A percentile compares a stretch with the other conserved stretches of the same genome.
phyloP scores from a whole-genome alignment of 2,113 vertebrate genomes.

The Colaptes auratus region DNA sequence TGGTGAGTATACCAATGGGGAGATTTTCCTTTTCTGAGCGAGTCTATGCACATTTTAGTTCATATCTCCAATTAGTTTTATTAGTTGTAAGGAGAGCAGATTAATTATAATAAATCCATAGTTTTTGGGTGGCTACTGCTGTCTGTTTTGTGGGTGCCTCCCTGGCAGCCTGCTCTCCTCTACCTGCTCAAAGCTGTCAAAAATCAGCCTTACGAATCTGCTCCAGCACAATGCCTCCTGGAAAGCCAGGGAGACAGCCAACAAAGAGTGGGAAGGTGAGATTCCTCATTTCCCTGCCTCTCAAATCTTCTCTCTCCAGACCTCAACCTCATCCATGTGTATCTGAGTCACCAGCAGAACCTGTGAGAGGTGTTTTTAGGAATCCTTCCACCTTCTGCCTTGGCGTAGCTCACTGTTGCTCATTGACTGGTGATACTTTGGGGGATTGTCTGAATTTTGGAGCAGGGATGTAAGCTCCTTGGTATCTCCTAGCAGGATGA shows the following conservation, averaged over 20 bases:
- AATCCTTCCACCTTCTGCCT: neutral
- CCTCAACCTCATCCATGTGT: neutral
- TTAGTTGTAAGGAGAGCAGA: no score
- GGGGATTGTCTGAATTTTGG: neutral
- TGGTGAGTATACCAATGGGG: no score
- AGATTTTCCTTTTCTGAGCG: no score
- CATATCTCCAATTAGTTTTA: no score
- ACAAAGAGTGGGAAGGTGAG: slow-evolving; percentile 80
- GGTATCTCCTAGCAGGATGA: neutral
- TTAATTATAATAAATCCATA: no score
- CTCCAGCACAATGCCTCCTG: slow-evolving; percentile 76
- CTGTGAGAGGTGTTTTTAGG: neutral
- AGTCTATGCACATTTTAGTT: no score
- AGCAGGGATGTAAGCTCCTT: neutral
- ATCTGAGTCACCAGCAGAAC: neutral
- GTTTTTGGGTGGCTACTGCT: slow-evolving; percentile 79
- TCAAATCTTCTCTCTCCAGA: neutral
- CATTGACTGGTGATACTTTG: neutral
- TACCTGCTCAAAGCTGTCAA: slow-evolving; percentile 85
- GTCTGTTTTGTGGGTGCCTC: slow-evolving; percentile 73
- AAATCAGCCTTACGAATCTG: slow-evolving; percentile 82
- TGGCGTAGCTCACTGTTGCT: neutral
- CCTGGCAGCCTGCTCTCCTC: slow-evolving; percentile 60
- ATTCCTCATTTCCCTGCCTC: rapidly evolving
- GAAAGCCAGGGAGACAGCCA: slow-evolving; percentile 53